Percentiles rank a stretch among this genome's conserved stretches.
These are phyloP conservation scores for Lepidurus packardi DNA, from an alignment of 1,140 invertebrate genomes.

Conservation along the genomic window DNA sequence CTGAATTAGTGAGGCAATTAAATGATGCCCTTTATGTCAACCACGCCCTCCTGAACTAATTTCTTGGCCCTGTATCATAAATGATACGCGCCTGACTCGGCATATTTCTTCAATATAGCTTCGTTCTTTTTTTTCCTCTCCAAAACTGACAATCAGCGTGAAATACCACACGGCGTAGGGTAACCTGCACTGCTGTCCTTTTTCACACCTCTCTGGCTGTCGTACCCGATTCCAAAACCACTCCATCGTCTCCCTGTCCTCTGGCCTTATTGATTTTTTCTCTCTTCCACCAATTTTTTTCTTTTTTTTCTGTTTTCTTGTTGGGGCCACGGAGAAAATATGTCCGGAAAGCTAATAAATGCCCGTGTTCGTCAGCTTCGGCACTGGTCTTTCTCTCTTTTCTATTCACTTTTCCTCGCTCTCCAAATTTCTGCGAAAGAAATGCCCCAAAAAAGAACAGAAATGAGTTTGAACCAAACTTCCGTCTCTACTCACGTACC, in stretches of 20 bases:
- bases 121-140: background rate
- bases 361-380: background rate
- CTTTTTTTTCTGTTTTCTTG: background rate
- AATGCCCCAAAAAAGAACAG: too few species aligned
- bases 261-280: constrained; percentile 3
- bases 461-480: too few species aligned
- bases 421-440: background rate
- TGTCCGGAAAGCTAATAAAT: constrained; percentile 15
- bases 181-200: background rate
- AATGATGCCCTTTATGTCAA: background rate
- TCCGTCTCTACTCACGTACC: too few species aligned
- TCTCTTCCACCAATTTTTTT: background rate
- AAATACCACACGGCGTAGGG: background rate
- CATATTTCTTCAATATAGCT: background rate
- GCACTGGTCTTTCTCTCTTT: background rate
- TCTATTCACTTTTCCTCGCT: background rate
- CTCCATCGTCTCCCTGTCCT: constrained; percentile 13
- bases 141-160: background rate
- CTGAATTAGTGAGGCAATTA: background rate
- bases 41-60: background rate
- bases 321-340: background rate
- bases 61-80: background rate
- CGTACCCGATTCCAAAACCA: constrained; percentile 1
- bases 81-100: background rate
- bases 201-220: constrained; percentile 9